phyloP scores from a whole-genome alignment of 2,797 vertebrate genomes.

The Coregonus ussuriensis region DNA sequence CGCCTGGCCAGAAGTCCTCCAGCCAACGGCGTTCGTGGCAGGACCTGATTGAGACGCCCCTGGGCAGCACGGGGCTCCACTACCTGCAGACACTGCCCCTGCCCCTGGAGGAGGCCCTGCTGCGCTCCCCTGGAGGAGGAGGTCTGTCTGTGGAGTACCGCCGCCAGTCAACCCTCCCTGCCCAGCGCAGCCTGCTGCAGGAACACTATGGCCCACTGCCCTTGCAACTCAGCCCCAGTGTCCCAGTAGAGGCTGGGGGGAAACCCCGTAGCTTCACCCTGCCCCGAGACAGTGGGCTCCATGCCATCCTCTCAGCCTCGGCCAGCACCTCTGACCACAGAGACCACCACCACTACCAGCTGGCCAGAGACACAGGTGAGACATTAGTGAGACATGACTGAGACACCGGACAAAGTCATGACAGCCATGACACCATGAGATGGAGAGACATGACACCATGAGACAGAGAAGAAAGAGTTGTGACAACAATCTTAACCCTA shows the following conservation, averaged over 20 bases:
- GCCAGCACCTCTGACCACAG: slow-evolving; percentile 77
- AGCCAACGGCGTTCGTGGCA: slow-evolving; percentile 95
- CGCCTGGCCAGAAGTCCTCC: slow-evolving; percentile 85
- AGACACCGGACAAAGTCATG: neutral
- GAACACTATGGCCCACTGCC: slow-evolving; percentile 90
- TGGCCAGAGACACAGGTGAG: slow-evolving; percentile 78
- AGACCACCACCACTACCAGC: slow-evolving; percentile 81
- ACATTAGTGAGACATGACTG: neutral
- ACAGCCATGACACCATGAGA: neutral
- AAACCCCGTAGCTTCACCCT: slow-evolving; percentile 97
- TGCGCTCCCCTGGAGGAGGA: slow-evolving; percentile 76
- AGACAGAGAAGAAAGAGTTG: neutral
- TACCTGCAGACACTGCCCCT: slow-evolving; percentile 90
- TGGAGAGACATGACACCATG: neutral
- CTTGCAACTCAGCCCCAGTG: slow-evolving; percentile 74
- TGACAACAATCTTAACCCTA: neutral
- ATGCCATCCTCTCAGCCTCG: slow-evolving; percentile 87
- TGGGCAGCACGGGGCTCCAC: slow-evolving; percentile 89
- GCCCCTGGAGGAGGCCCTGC: slow-evolving; percentile 86
- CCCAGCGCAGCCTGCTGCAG: slow-evolving; percentile 88
- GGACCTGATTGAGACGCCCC: slow-evolving; percentile 91
- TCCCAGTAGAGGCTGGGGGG: slow-evolving; percentile 70
- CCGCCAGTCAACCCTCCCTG: slow-evolving; percentile 91
- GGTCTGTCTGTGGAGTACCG: slow-evolving; percentile 87
- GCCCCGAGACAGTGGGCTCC: slow-evolving; percentile 93